Percentiles rank a stretch among this genome's conserved stretches.
These are phyloP conservation scores for Phrynocephalus versicolor DNA, from an alignment of 2,113 vertebrate genomes.

Conservation along the genomic window DNA sequence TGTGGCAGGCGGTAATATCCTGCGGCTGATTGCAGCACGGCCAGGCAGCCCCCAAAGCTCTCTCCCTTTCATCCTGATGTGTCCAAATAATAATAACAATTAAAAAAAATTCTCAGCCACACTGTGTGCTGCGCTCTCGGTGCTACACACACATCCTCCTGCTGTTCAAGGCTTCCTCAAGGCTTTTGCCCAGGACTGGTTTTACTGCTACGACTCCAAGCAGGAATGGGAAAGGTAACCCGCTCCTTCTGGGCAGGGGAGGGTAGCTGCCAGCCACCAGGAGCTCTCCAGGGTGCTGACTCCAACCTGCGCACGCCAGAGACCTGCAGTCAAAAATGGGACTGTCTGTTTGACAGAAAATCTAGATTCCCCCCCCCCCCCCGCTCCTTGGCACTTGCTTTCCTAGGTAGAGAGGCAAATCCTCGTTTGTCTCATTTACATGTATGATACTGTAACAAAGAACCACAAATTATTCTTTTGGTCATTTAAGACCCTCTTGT, in stretches of 20 bases:
- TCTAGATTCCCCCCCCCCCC: background rate
- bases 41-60: slow-evolving; percentile 39
- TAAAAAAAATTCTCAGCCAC: slow-evolving; percentile 62
- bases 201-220: background rate
- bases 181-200: slow-evolving; percentile 14
- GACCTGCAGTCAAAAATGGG: background rate
- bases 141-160: slow-evolving; percentile 12
- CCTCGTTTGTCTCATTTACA: no score
- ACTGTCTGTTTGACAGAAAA: background rate
- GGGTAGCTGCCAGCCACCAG: rapidly evolving
- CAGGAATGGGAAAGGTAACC: background rate
- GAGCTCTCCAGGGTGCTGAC: background rate
- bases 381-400: background rate
- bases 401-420: background rate
- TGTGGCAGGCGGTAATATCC: slow-evolving; percentile 66
- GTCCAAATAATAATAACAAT: slow-evolving; percentile 55
- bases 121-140: slow-evolving; percentile 24
- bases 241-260: background rate
- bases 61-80: background rate
- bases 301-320: background rate
- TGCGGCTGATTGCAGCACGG: slow-evolving; percentile 54
- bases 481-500: no score
- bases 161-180: slow-evolving; percentile 13
- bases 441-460: no score
- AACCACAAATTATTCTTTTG: no score